These are phyloP conservation scores for Bombycilla garrulus DNA, from an alignment of 2,113 vertebrate genomes.

Conservation along the genomic window DNA sequence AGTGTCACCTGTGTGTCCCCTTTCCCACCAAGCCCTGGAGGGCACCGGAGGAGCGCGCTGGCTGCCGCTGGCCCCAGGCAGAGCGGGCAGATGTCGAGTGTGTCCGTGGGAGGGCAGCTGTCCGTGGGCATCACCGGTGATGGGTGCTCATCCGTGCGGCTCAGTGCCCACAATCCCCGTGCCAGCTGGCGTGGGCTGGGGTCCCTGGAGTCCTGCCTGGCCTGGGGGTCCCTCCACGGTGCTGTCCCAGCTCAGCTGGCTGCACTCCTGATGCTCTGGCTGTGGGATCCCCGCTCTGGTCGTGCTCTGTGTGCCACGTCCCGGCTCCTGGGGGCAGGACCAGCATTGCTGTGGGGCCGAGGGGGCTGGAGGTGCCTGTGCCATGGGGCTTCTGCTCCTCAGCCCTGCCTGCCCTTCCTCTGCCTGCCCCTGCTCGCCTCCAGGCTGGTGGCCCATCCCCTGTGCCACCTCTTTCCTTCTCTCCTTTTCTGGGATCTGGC, in stretches of 20 bases:
- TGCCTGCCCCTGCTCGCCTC: fast-evolving
- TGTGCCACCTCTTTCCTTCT: background rate
- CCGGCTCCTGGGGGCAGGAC: background rate
- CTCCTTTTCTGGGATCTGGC: background rate
- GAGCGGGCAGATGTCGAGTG: background rate
- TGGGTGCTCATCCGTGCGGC: background rate
- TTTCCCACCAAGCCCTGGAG: background rate
- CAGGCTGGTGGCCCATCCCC: background rate
- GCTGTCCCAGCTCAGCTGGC: fast-evolving
- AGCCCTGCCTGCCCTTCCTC: background rate
- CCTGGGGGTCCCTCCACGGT: background rate
- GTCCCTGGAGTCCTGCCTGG: background rate
- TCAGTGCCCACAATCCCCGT: background rate
- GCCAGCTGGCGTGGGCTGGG: background rate
- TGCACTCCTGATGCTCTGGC: fast-evolving
- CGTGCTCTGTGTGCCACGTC: fast-evolving
- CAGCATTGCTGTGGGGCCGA: fast-evolving
- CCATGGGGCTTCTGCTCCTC: background rate
- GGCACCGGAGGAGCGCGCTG: fast-evolving
- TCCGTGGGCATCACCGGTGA: background rate
- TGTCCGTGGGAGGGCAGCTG: background rate
- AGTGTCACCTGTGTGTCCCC: background rate
- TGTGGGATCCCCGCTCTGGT: background rate
- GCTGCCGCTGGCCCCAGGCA: background rate
- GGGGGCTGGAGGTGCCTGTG: background rate